A percentile compares a stretch with the other conserved stretches of the same genome.
These are phyloP conservation scores for Pyrrhia umbra DNA, from an alignment of 2,888 invertebrate genomes.

Conservation along the genomic window DNA sequence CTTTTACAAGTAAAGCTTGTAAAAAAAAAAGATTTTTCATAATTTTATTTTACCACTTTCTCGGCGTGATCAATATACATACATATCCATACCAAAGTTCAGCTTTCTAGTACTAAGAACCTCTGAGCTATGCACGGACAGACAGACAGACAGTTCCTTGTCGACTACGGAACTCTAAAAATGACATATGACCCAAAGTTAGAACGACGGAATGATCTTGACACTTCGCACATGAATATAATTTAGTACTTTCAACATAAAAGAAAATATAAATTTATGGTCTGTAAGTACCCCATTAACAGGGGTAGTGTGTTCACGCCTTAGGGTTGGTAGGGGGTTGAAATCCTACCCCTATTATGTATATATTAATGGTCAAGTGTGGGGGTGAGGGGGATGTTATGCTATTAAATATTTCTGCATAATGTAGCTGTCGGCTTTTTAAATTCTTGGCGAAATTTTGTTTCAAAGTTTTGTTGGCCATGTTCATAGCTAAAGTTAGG, in stretches of 20 bases:
- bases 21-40: no score
- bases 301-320: constrained; percentile 30
- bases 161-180: no score
- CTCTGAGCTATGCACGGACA: no score
- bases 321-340: constrained; percentile 33
- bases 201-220: constrained; percentile 26
- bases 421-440: not conserved
- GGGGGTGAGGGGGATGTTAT: constrained; percentile 14
- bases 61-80: no score
- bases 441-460: not conserved
- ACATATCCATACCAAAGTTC: no score
- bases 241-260: constrained; percentile 39
- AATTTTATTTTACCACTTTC: no score
- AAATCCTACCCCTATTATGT: constrained; percentile 27
- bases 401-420: constrained; percentile 34
- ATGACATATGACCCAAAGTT: constrained; percentile 9
- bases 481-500: no score
- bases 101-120: no score
- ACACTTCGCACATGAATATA: constrained; percentile 39
- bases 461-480: not conserved
- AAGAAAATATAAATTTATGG: constrained; percentile 35
- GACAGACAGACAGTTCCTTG: no score
- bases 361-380: constrained; percentile 39
- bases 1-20: no score
- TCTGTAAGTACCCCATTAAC: constrained; percentile 21